Percentiles rank a stretch among this genome's conserved stretches.
Evolutionary conservation across 2,888 invertebrate species (phyloP).

Genomic region (Coelopa pilipes): DNA sequence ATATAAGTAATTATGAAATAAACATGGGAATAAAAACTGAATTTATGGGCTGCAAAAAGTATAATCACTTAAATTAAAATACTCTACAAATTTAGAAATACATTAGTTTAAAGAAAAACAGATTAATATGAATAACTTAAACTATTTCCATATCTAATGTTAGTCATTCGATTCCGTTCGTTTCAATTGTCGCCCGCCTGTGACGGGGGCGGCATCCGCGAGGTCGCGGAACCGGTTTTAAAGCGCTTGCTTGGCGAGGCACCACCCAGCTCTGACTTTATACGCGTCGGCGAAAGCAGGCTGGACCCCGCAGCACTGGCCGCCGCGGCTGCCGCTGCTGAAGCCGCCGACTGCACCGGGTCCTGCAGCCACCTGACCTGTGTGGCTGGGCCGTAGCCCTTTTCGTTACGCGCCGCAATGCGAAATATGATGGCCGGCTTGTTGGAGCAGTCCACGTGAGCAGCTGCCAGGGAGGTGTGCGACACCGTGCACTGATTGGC

Average conservation of each 20-base stretch:
- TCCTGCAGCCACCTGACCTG: slow-evolving; percentile 52
- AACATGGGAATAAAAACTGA: not conserved
- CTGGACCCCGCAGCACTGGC: slow-evolving; percentile 39
- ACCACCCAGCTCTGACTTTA: slow-evolving; percentile 47
- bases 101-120: not conserved
- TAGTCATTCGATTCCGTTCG: not conserved
- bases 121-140: not conserved
- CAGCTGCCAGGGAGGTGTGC: slow-evolving; percentile 46
- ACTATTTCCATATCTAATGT: not conserved
- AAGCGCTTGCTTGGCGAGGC: slow-evolving; percentile 49
- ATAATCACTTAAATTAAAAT: too few species aligned
- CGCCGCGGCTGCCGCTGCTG: slow-evolving; percentile 20
- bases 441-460: slow-evolving; percentile 50
- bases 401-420: slow-evolving; percentile 51
- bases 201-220: slow-evolving; percentile 28
- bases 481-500: slow-evolving; percentile 50
- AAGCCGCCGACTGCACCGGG: slow-evolving; percentile 39
- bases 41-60: too few species aligned
- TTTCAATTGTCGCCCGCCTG: slow-evolving; percentile 18
- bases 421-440: slow-evolving; percentile 52
- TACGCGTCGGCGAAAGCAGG: slow-evolving; percentile 44
- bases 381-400: slow-evolving; percentile 51
- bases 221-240: slow-evolving; percentile 32
- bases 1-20: not conserved
- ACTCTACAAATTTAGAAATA: too few species aligned